phyloP scores from a whole-genome alignment of 2,888 invertebrate species.

The Linnaemya tessellans region DNA sequence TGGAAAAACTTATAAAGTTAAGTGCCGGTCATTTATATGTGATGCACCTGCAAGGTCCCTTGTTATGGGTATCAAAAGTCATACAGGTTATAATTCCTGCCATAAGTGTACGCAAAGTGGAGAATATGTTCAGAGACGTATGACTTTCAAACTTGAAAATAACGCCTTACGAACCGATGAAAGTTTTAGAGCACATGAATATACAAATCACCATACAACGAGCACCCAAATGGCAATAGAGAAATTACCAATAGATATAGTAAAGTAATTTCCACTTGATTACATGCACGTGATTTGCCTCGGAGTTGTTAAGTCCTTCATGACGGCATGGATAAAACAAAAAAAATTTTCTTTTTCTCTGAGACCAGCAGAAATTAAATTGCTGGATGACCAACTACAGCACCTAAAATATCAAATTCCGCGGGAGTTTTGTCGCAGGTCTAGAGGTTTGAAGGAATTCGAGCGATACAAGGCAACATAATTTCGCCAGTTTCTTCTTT shows the following conservation, averaged over 20 bases:
- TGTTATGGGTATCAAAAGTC: constrained; percentile 5
- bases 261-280: constrained; percentile 46
- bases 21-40: constrained; percentile 54
- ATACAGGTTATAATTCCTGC: constrained; percentile 57
- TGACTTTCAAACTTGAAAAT: constrained; percentile 37
- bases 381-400: constrained; percentile 31
- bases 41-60: constrained; percentile 52
- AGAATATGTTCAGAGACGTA: no score
- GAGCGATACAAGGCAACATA: no score
- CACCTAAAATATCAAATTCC: constrained; percentile 31
- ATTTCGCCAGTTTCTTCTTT: no score
- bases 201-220: constrained; percentile 44
- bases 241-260: constrained; percentile 47
- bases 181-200: constrained; percentile 21
- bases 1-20: constrained; percentile 43
- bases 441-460: no score
- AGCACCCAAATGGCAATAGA: constrained; percentile 26
- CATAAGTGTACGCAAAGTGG: constrained; percentile 8
- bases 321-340: constrained; percentile 45
- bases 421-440: constrained; percentile 51
- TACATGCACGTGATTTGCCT: constrained; percentile 60
- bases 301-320: constrained; percentile 47
- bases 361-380: constrained; percentile 35
- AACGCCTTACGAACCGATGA: constrained; percentile 42
- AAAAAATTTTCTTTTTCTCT: constrained; percentile 46